Base-by-base conservation (phyloP, 1,140 invertebrate genomes). In the Neelides sp. region DNA sequence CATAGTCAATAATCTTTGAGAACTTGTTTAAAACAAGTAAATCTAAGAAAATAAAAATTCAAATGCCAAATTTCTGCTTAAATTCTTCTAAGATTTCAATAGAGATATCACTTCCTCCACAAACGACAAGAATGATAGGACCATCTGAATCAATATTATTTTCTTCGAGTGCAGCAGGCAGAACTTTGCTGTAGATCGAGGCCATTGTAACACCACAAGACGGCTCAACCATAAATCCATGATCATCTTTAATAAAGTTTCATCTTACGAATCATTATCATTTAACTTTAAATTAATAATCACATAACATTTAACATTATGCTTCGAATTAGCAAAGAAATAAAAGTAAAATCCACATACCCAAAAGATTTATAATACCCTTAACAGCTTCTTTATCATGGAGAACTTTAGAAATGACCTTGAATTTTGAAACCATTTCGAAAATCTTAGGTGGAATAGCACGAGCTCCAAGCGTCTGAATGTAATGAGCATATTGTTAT, bases 141-240 rank as follows among this genome's bases (percentile, higher is more conserved):
- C 68, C 68, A 19, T 35, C 20, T 0, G 28, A 22, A 12, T 45
- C 62, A 50, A 32, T 44, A 41, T 52, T 52, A 35, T 50, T 30
- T 12, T n/a, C 15, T 35, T 51, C 19, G 22, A 60, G 32, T 5
- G 45, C 27, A 19, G 64, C 57, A 13, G 69, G 57, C 19, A 60
- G 40, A 10, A 54, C n/a, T 22, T 54, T 50, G 2, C 48, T 28
- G 24, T 70, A 61, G 12, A 67, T 61, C n/a, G 61, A 24, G 8
- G 71, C 66, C 32, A 75, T 52, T 10, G 68, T 64, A 7, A 72
- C 72, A 2, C 72, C 73, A 64, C 72, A 74, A 8, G 71, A 65
- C 7, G 72, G 70, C 52, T 75, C 71, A 15, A 75, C 72, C 24
- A 75, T 48, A 46, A 68, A 66, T 13, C 67, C 59, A 51, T 75